A percentile compares a stretch with the other conserved stretches of the same genome.
Conservation (phyloP, 2,113 vertebrate genomes). For the Hydropotes inermis region DNA sequence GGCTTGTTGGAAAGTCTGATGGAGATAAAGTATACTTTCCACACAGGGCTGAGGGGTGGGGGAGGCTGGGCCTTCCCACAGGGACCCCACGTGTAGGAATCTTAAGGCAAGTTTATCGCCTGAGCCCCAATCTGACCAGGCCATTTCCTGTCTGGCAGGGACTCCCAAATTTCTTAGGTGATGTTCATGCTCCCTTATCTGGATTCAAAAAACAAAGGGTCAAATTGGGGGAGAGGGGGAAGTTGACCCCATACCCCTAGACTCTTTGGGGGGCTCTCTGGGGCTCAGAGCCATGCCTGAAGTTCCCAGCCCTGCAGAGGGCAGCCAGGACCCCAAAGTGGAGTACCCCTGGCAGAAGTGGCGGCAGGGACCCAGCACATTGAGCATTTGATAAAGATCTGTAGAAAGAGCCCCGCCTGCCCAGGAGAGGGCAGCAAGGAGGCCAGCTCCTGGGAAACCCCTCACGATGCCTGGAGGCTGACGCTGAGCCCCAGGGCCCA, state of each 20-base stretch:
- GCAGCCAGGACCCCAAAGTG: not conserved
- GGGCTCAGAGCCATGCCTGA: not conserved
- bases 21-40: not conserved
- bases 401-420: rapidly evolving
- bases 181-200: not conserved
- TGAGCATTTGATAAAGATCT: not conserved
- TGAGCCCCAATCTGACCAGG: not conserved
- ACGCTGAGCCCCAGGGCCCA: not conserved
- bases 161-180: not conserved
- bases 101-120: not conserved
- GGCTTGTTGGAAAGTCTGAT: constrained; percentile 52
- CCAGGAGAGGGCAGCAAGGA: too few species aligned
- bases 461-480: rapidly evolving
- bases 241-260: not conserved
- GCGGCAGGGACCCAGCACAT: not conserved
- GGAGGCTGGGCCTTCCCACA: not conserved
- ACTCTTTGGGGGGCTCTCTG: not conserved
- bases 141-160: not conserved
- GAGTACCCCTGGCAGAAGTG: not conserved
- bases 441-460: not conserved
- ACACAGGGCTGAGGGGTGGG: not conserved
- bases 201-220: not conserved
- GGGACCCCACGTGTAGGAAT: not conserved
- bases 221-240: not conserved
- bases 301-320: not conserved